Conservation (phyloP, 2,888 invertebrate species). For the Pammene aurita region DNA sequence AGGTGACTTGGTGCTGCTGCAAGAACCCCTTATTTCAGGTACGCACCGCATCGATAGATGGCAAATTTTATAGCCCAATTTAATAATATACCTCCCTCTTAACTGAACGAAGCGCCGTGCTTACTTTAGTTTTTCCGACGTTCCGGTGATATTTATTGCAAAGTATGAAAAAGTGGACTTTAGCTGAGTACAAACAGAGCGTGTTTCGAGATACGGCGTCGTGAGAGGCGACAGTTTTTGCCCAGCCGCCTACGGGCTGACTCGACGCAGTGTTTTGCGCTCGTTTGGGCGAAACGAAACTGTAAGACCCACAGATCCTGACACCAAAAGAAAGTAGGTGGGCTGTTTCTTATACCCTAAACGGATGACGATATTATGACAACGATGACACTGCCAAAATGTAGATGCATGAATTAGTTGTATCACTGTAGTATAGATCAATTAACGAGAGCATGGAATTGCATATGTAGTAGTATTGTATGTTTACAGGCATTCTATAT, state of each 20-base stretch:
- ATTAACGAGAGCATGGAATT: too few species aligned
- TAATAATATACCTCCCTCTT: slow-evolving; percentile 54
- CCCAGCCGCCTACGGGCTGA: slow-evolving; percentile 48
- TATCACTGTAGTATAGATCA: too few species aligned
- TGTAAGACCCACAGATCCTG: slow-evolving; percentile 51
- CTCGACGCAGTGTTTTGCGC: slow-evolving; percentile 55
- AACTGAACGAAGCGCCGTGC: slow-evolving; percentile 52
- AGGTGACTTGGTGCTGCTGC: slow-evolving; percentile 42
- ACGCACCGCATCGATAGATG: slow-evolving; percentile 52
- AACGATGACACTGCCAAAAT: slow-evolving; percentile 8
- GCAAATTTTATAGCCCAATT: slow-evolving; percentile 63
- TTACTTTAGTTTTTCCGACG: slow-evolving; percentile 56
- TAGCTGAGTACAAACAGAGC: slow-evolving; percentile 63
- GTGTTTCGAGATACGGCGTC: slow-evolving; percentile 52
- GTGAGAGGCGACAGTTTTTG: slow-evolving; percentile 67
- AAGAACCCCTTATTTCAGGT: slow-evolving; percentile 51
- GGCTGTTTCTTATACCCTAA: slow-evolving; percentile 30
- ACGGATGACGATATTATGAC: slow-evolving; percentile 31
- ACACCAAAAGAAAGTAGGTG: slow-evolving; percentile 50
- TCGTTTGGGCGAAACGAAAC: slow-evolving; percentile 52
- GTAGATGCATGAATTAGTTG: not conserved
- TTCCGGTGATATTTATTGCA: slow-evolving; percentile 57
- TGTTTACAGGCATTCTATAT: too few species aligned
- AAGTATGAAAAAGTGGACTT: slow-evolving; percentile 59
- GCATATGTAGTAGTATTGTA: too few species aligned